Evolutionary conservation across 2,888 invertebrate species (phyloP).

Genomic region (Drosophila sordidula): DNA sequence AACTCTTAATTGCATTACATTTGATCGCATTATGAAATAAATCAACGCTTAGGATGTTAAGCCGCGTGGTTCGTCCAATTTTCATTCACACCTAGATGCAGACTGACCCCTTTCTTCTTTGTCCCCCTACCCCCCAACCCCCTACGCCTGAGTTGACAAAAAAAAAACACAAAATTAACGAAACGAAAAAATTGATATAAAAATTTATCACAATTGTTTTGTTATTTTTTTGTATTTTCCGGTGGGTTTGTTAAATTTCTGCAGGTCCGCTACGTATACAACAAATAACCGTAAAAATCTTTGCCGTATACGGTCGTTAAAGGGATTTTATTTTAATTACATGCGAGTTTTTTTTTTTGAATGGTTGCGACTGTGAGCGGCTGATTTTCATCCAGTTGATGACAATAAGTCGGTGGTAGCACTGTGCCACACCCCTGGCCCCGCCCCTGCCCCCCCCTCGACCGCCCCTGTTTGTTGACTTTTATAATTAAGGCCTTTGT

Average conservation of each 20-base stretch:
- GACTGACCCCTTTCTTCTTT: constrained; percentile 18
- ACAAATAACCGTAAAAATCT: constrained; percentile 74
- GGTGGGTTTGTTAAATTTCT: constrained; percentile 62
- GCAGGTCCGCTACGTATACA: constrained; percentile 54
- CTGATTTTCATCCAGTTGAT: constrained; percentile 56
- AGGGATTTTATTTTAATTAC: constrained; percentile 75
- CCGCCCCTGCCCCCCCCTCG: background rate
- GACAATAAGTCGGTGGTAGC: constrained; percentile 61
- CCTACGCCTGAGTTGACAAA: constrained; percentile 16
- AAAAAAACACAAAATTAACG: constrained; percentile 19
- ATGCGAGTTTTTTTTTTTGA: constrained; percentile 57
- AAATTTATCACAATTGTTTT: constrained; percentile 60
- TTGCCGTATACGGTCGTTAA: constrained; percentile 68
- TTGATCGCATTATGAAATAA: constrained; percentile 2
- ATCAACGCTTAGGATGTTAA: constrained; percentile 17
- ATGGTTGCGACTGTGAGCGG: constrained; percentile 31
- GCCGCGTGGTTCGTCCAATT: constrained; percentile 14
- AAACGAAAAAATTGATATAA: constrained; percentile 56
- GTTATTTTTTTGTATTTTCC: constrained; percentile 45
- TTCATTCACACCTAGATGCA: constrained; percentile 30
- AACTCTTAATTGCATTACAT: background rate
- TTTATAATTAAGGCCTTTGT: constrained; percentile 82
- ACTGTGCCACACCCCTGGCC: constrained; percentile 2
- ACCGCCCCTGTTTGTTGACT: constrained; percentile 66
- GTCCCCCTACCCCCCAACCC: too few species aligned